Percentiles rank a stretch among this genome's conserved stretches.
phyloP scores from a whole-genome alignment of 1,140 invertebrate genomes.

The Babylonia areolata region DNA sequence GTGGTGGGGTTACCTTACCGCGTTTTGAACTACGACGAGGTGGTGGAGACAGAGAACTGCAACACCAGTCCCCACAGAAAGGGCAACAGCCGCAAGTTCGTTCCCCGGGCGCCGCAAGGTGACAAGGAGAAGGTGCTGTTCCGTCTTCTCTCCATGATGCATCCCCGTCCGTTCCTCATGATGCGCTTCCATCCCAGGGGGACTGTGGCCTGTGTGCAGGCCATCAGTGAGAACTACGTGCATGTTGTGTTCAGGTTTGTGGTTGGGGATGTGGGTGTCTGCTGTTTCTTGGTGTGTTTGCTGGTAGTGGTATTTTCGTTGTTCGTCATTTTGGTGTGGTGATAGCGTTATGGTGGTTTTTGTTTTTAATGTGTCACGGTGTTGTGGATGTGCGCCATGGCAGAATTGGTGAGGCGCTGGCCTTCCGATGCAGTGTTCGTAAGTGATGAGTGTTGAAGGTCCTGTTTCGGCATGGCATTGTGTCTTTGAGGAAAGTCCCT shows the following conservation, averaged over 20 bases:
- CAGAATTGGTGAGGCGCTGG: too few species aligned
- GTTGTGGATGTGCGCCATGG: too few species aligned
- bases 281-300: too few species aligned
- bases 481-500: too few species aligned
- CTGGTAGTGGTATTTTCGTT: too few species aligned
- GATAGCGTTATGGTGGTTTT: too few species aligned
- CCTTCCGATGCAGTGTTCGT: too few species aligned
- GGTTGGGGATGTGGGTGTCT: background rate
- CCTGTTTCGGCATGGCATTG: too few species aligned
- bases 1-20: slow-evolving; percentile 55
- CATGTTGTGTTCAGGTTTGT: slow-evolving; percentile 75
- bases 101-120: slow-evolving; percentile 37
- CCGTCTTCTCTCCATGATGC: slow-evolving; percentile 71
- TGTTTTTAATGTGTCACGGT: too few species aligned
- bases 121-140: slow-evolving; percentile 56
- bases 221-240: slow-evolving; percentile 68
- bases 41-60: slow-evolving; percentile 36
- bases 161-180: slow-evolving; percentile 71
- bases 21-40: slow-evolving; percentile 42
- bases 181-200: slow-evolving; percentile 74
- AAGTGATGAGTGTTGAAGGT: too few species aligned
- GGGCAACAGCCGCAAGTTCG: slow-evolving; percentile 23
- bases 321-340: too few species aligned
- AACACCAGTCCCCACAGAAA: slow-evolving; percentile 16
- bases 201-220: slow-evolving; percentile 66